A percentile compares a stretch with the other conserved stretches of the same genome.
Evolutionary conservation across 1,140 invertebrate genomes (phyloP).

Genomic region (Orchestia grillus): DNA sequence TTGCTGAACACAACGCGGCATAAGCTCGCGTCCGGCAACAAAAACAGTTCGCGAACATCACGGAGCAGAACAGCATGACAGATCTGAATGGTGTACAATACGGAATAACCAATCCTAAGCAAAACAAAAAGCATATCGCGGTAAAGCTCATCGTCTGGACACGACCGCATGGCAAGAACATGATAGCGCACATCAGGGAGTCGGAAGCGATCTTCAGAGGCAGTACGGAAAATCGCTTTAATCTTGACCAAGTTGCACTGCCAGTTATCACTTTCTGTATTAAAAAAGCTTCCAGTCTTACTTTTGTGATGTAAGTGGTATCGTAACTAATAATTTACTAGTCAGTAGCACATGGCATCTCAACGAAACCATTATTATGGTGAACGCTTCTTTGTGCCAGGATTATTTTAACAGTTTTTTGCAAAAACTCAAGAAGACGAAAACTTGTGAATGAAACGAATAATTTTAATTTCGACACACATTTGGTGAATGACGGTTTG

Average conservation of each 20-base stretch:
- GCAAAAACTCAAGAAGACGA: no score
- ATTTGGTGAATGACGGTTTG: no score
- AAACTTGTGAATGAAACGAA: no score
- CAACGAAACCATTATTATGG: no score
- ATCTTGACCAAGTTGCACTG: background rate
- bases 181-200: background rate
- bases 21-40: background rate
- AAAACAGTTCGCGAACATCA: background rate
- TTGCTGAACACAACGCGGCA: background rate
- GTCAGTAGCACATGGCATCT: no score
- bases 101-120: background rate
- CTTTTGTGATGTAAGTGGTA: no score
- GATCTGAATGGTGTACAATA: background rate
- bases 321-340: no score
- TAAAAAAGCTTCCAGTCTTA: background rate
- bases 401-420: no score
- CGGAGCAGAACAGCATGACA: background rate
- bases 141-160: background rate
- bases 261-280: background rate
- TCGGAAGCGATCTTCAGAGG: background rate
- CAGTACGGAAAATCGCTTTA: background rate
- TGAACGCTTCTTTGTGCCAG: no score
- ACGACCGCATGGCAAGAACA: background rate
- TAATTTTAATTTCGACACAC: no score
- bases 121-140: background rate